Conservation (phyloP, 2,888 invertebrate genomes). For the Platycnemis pennipes region DNA sequence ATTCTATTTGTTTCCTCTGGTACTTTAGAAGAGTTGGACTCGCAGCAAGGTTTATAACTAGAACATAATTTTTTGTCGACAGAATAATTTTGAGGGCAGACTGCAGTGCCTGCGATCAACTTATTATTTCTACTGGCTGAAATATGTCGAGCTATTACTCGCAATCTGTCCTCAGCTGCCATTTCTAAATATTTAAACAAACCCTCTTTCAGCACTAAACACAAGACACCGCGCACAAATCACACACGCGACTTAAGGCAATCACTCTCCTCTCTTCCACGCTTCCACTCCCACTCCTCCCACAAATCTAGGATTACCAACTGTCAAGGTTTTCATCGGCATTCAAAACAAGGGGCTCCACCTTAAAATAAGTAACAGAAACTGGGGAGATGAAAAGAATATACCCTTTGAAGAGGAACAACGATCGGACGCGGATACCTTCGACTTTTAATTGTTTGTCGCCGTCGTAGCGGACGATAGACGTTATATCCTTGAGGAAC, state of each 20-base stretch:
- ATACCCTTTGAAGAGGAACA: no score
- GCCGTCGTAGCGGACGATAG: no score
- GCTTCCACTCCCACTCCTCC: no score
- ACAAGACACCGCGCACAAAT: neutral
- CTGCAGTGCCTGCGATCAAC: neutral
- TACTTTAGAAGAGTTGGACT: neutral
- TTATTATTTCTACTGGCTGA: conserved; percentile 42
- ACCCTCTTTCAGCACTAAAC: neutral
- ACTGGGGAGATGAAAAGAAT: no score
- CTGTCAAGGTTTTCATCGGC: neutral
- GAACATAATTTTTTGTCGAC: conserved; percentile 4
- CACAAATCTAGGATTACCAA: neutral
- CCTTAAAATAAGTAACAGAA: no score
- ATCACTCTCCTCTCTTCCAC: no score
- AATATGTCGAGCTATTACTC: conserved; percentile 52
- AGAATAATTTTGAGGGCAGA: neutral
- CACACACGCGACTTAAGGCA: neutral
- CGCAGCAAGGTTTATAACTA: neutral
- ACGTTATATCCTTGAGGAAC: no score
- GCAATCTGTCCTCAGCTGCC: conserved; percentile 63
- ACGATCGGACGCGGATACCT: no score
- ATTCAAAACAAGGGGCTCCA: no score
- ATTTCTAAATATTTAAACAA: conserved; percentile 8
- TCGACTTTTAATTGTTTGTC: no score
- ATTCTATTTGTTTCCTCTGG: neutral